Evolutionary conservation across 2,797 vertebrate species (phyloP), one percentile per base, ranked within the genome.

Genomic region (Mustela erminea): DNA sequence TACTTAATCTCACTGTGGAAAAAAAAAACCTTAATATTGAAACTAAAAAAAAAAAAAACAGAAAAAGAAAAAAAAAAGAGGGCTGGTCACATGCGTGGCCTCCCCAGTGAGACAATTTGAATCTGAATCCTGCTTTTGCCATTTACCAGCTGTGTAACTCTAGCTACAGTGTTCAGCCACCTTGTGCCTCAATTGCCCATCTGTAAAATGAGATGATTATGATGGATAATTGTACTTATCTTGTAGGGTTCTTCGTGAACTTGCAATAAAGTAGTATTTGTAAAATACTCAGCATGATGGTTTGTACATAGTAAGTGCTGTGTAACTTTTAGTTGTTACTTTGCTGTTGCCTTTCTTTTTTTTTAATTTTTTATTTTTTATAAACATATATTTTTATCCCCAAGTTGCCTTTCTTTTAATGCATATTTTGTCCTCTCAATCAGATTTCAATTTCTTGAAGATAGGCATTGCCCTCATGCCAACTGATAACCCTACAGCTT

Each of bases 361-460:
- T 38, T 3, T 3, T 3, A 38, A 38, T 38, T 38, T 38, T 38
- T 38, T 38, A 38, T 38, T 38, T 38, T 38, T 38, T 38, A 3
- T 38, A 38, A 38, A 38, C 38, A 38, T 38, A 38, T 38, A 38
- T 38, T 38, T 38, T 38, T 38, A 38, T 38, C 38, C 38, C 38
- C 38, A 38, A 38, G 6, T 74, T 85, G 32, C 18, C 72, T 12
- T 54, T 66, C 68, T 83, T 82, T 83, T 72, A 49, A 78, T 66
- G 17, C 62, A 72, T 46, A 87, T 49, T 92, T 93, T 86, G 72
- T 89, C 32, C 11, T 87, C 11, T 96, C 52, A 75, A 35, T 60
- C 35, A 68, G 35, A 90, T 77, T 89, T 94, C 32, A 86, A 3
- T 49, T 72, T 87, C 52, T 93, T 93, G 68, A 92, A 72, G 27